Conservation (phyloP, 1,140 invertebrate genomes). For the Ips nitidus region DNA sequence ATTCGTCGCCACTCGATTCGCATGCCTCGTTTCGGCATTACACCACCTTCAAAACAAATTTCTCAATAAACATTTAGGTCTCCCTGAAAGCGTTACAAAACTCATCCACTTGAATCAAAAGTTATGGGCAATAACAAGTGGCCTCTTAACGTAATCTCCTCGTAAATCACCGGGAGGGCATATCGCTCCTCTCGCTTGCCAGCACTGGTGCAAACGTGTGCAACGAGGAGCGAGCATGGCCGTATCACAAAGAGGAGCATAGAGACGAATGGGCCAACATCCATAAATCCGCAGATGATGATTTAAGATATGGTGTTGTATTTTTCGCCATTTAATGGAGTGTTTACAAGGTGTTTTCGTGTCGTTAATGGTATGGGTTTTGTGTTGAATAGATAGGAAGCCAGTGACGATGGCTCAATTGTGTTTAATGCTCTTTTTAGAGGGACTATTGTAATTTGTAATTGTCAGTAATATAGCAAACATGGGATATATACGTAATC, state of each 20-base stretch:
- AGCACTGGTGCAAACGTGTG: conserved; percentile 1
- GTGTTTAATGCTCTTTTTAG: conserved; percentile 3
- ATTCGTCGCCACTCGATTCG: too few species aligned
- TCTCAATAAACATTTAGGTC: neutral
- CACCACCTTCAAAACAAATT: neutral
- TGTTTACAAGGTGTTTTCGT: conserved; percentile 47
- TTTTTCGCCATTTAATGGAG: conserved; percentile 47
- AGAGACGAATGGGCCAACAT: conserved; percentile 42
- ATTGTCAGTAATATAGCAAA: too few species aligned
- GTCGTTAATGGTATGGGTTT: conserved; percentile 21
- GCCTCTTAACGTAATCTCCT: conserved; percentile 52
- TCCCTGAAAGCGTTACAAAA: neutral
- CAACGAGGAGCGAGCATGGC: conserved; percentile 23
- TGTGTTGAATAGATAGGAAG: neutral
- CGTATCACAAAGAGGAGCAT: conserved; percentile 32
- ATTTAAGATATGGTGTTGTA: conserved; percentile 49
- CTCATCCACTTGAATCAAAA: conserved; percentile 48
- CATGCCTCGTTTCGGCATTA: too few species aligned
- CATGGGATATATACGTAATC: neutral
- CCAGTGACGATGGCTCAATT: conserved; percentile 10
- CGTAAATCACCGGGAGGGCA: conserved; percentile 49
- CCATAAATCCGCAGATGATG: conserved; percentile 50
- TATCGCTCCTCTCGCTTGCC: conserved; percentile 29
- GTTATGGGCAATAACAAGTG: conserved; percentile 54
- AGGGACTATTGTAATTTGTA: too few species aligned